phyloP scores from a whole-genome alignment of 2,888 invertebrate species.

The Dicranocentrus wangi region DNA sequence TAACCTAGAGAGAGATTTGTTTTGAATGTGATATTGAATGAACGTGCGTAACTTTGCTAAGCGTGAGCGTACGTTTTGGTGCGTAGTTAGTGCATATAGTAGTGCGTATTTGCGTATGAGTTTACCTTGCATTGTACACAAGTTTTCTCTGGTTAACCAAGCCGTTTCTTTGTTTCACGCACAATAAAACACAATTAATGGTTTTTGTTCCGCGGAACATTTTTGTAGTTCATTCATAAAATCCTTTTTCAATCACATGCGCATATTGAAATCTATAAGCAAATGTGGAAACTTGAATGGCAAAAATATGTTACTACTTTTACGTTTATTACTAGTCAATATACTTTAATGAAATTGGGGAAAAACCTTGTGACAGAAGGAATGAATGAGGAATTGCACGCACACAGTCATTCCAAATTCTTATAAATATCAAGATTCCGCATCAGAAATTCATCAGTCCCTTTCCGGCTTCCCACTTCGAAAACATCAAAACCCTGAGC shows the following conservation, averaged over 20 bases:
- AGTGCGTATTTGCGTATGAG: background rate
- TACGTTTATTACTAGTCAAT: background rate
- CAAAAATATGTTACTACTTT: conserved; percentile 13
- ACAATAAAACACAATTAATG: background rate
- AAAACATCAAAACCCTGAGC: background rate
- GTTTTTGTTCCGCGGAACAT: background rate
- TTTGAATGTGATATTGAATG: background rate
- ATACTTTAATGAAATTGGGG: background rate
- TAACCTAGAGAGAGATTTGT: background rate
- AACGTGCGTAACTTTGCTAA: background rate
- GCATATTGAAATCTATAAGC: too few relatives aligned
- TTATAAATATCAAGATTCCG: conserved; percentile 41
- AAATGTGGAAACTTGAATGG: background rate
- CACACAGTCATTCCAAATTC: background rate
- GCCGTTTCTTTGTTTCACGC: too few relatives aligned
- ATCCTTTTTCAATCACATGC: background rate
- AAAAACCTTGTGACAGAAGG: background rate
- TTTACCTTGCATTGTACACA: conserved; percentile 14
- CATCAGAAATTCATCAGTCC: conserved; percentile 33
- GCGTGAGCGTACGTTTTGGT: too few relatives aligned
- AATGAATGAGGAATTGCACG: background rate
- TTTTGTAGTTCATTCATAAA: background rate
- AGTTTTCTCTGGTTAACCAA: conserved; percentile 40
- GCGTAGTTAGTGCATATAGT: background rate
- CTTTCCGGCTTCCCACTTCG: conserved; percentile 22